Evolutionary conservation across 2,113 vertebrate species (phyloP).

Genomic region (Rafetus swinhoei): DNA sequence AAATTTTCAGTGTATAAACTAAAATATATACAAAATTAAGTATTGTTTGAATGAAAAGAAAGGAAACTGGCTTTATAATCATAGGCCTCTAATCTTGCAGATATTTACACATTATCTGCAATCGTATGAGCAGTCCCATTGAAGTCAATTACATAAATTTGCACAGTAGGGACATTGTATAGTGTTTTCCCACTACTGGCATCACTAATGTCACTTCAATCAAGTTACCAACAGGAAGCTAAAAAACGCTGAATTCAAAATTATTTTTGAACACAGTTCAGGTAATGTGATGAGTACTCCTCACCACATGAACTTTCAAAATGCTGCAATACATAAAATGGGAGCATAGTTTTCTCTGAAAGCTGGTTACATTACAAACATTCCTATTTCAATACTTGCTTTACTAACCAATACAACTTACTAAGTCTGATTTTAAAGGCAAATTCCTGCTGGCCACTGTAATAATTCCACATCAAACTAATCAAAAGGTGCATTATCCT

Average conservation of each 20-base stretch:
- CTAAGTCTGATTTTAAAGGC: not conserved
- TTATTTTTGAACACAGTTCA: conserved; percentile 61
- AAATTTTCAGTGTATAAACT: not conserved
- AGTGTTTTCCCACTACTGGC: not conserved
- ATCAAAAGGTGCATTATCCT: conserved; percentile 45
- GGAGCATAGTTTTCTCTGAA: conserved; percentile 28
- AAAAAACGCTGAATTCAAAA: not conserved
- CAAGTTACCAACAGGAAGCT: not conserved
- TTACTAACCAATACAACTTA: conserved; percentile 35
- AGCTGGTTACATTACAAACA: conserved; percentile 24
- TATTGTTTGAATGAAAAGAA: not conserved
- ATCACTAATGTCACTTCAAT: not conserved
- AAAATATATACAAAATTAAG: not conserved
- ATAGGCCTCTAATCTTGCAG: not conserved
- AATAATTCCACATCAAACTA: conserved; percentile 39
- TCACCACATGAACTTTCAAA: conserved; percentile 24
- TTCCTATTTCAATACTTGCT: conserved; percentile 66
- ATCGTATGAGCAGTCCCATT: accelerated
- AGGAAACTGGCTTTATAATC: not conserved
- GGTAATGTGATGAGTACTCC: conserved; percentile 26
- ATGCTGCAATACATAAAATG: conserved; percentile 63
- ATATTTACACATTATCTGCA: not conserved
- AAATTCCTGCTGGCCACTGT: not conserved
- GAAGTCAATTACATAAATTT: not conserved
- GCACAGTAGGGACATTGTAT: not conserved